Percentiles rank a stretch among this genome's conserved stretches.
Evolutionary conservation across 2,888 invertebrate species (phyloP).

Genomic region (Hypomecis atomaria): DNA sequence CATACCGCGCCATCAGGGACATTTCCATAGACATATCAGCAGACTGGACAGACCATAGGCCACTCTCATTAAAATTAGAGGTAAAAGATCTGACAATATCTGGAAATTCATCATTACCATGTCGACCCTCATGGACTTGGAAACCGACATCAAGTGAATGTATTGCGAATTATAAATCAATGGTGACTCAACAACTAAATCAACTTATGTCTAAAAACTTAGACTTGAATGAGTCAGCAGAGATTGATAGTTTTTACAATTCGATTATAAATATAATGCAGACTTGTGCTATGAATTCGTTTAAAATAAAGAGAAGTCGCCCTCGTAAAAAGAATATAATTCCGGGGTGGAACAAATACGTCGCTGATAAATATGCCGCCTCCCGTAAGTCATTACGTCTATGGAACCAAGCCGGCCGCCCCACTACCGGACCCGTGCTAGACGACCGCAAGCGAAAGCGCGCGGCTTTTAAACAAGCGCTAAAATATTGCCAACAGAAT

Average conservation of each 20-base stretch:
- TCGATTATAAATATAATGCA: no score
- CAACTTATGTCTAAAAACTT: no score
- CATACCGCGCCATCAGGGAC: not conserved
- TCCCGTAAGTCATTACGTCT: not conserved
- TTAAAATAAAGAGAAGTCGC: no score
- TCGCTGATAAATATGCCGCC: conserved; percentile 1
- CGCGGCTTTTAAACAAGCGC: not conserved
- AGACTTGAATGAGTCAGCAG: no score
- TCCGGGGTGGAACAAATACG: not conserved
- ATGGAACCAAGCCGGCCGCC: not conserved
- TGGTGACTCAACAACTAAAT: not conserved
- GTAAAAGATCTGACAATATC: not conserved
- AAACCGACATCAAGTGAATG: not conserved
- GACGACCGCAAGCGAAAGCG: not conserved
- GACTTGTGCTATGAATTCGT: not conserved
- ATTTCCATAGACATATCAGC: conserved; percentile 3
- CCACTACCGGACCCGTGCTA: not conserved
- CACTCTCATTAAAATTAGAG: not conserved
- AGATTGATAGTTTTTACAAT: no score
- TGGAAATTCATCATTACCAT: not conserved
- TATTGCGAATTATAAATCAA: not conserved
- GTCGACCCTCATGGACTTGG: not conserved
- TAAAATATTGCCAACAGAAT: not conserved
- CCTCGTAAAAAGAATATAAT: not conserved
- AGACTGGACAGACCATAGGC: conserved; percentile 11